Base-by-base conservation (phyloP, 2,113 vertebrate genomes). In the Elgaria multicarinata region DNA sequence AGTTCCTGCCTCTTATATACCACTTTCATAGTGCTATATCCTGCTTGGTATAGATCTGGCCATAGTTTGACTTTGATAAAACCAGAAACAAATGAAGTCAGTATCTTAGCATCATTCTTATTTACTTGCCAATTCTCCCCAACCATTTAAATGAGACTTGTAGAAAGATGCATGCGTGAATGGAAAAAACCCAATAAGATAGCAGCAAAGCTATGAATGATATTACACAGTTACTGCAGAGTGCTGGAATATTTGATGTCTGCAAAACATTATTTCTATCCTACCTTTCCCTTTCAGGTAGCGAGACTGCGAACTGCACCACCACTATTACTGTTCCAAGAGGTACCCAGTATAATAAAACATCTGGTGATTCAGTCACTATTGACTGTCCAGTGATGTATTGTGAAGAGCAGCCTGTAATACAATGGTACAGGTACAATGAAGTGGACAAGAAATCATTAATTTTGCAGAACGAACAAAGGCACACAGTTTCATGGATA, bases 351-450 rank as follows among this genome's bases (percentile, higher is more conserved):
- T 69, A 74, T 3, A 16, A 9, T 36, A 20, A 0, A 24, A 16
- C 33, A 3, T 0, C 72, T 0, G 87, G 84, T 10, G 46, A 18
- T 20, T 24, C 12, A 55, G n/a, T 80, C 79, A 24, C 0, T 12
- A 67, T 93, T 55, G 0, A 0, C 0, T 94, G 93, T 36, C 87
- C 91, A 2, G 87, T 94, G 58, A 39, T 0, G 3, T 87, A 93
- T 86, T 94, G 89, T 33, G 2, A 44, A 33, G 16, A 91, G 31
- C 78, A 69, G 62, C 93, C 89, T 24, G 0, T 0, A 18, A 46
- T 90, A 36, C 36, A 64, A n/a, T 91, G 91, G 93, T 92, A 90
- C 86, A 90, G 74, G 67, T 12, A 64, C 18, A 77, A 14, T n/a
- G 83, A 71, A 67, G 31, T 0, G 1, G 4, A 0, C 28, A 0